phyloP scores from a whole-genome alignment of 1,140 invertebrate species.

The Euborellia annulipes region DNA sequence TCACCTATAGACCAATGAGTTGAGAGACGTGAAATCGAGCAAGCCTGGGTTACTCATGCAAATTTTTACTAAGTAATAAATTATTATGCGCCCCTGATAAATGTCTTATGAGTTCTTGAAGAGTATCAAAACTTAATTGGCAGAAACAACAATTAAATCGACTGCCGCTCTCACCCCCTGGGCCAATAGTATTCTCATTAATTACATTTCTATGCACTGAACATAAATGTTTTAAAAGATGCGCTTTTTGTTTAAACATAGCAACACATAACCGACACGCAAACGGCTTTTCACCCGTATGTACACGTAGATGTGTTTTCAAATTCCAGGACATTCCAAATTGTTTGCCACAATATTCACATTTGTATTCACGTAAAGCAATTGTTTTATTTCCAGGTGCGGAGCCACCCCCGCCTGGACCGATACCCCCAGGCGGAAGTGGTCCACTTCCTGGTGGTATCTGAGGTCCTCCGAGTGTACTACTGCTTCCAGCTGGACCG shows the following conservation, averaged over 20 bases:
- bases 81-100: constrained; percentile 73
- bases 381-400: constrained; percentile 15
- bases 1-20: too few relatives aligned
- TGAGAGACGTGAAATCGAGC: too few relatives aligned
- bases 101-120: constrained; percentile 68
- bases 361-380: constrained; percentile 62
- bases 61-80: constrained; percentile 66
- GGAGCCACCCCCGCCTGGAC: background rate
- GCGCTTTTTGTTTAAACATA: constrained; percentile 80
- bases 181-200: constrained; percentile 47
- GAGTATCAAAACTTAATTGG: constrained; percentile 60
- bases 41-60: constrained; percentile 37
- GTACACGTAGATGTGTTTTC: constrained; percentile 67
- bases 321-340: constrained; percentile 82
- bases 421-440: constrained; percentile 29
- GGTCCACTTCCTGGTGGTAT: background rate
- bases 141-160: constrained; percentile 74
- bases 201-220: constrained; percentile 73
- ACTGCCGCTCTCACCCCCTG: constrained; percentile 30
- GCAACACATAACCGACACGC: constrained; percentile 71
- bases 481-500: constrained; percentile 4
- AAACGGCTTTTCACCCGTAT: constrained; percentile 75
- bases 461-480: background rate
- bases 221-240: constrained; percentile 67
- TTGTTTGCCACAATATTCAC: constrained; percentile 74